phyloP scores from a whole-genome alignment of 2,797 vertebrate species.

The Pipistrellus kuhlii region DNA sequence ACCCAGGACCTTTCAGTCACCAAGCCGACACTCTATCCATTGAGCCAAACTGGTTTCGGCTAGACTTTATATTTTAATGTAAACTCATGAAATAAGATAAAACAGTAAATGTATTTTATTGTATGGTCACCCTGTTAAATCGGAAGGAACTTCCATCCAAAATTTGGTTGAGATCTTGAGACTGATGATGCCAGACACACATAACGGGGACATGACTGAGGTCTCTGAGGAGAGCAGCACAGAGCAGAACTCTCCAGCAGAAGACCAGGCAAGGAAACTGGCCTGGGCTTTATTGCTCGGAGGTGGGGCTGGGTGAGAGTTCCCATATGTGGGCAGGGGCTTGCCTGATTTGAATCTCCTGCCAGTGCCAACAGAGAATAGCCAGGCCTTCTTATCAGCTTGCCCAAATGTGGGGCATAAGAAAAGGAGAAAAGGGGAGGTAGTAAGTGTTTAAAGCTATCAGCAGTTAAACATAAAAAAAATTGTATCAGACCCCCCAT shows the following conservation, averaged over 20 bases:
- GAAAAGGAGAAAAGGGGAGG: not conserved
- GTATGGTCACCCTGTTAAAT: not conserved
- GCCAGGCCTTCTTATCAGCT: not conserved
- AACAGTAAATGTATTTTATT: not conserved
- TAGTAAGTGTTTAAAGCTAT: not conserved
- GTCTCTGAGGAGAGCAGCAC: not conserved
- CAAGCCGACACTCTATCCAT: too few species aligned
- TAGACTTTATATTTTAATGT: not conserved
- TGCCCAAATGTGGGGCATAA: not conserved
- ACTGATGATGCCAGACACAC: not conserved
- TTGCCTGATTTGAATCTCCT: not conserved
- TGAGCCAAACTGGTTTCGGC: too few species aligned
- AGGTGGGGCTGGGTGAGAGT: not conserved
- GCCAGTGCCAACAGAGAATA: not conserved
- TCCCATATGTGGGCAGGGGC: not conserved
- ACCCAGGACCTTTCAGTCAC: too few species aligned
- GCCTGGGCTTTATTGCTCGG: not conserved
- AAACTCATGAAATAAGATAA: not conserved
- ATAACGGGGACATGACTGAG: too few species aligned
- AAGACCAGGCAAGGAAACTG: not conserved
- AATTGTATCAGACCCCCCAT: not conserved
- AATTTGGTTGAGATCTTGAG: not conserved
- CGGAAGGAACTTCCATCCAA: not conserved
- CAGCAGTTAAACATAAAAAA: constrained; percentile 9
- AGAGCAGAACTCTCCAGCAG: not conserved